phyloP scores from a whole-genome alignment of 1,140 invertebrate genomes.

The Psilanteris sp. region DNA sequence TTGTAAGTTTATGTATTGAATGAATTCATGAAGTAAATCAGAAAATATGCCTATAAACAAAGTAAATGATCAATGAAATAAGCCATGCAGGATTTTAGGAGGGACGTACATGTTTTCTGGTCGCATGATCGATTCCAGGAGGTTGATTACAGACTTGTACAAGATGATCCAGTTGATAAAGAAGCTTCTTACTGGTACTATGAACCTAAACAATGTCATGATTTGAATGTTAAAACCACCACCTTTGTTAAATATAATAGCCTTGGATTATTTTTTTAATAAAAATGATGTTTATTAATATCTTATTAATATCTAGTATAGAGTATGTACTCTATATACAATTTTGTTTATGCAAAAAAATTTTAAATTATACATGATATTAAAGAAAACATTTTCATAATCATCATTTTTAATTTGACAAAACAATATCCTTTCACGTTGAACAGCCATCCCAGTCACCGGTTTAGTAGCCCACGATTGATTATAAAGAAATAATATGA shows the following conservation, averaged over 20 bases:
- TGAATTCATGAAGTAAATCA: too few species aligned
- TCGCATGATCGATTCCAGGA: constrained; percentile 83
- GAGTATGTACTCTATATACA: too few species aligned
- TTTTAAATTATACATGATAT: too few species aligned
- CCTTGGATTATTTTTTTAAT: constrained; percentile 24
- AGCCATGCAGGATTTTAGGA: constrained; percentile 62
- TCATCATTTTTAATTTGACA: constrained; percentile 23
- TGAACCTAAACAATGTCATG: constrained; percentile 86
- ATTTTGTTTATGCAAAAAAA: too few species aligned
- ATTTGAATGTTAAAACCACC: constrained; percentile 63
- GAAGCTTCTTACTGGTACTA: constrained; percentile 97
- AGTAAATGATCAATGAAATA: too few species aligned
- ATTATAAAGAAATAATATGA: too few species aligned
- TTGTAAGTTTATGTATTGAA: too few species aligned
- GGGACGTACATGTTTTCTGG: constrained; percentile 86
- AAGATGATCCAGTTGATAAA: constrained; percentile 96
- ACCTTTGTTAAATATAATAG: constrained; percentile 59
- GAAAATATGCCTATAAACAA: too few species aligned
- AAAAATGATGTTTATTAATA: too few species aligned
- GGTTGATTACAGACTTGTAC: constrained; percentile 97
- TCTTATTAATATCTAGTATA: too few species aligned
- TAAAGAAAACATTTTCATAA: neutral
- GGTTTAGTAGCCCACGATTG: constrained; percentile 70
- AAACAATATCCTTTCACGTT: constrained; percentile 39
- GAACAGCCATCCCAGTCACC: constrained; percentile 74